Base-by-base conservation (phyloP, 2,888 invertebrate species). In the Strigamia maritima region DNA sequence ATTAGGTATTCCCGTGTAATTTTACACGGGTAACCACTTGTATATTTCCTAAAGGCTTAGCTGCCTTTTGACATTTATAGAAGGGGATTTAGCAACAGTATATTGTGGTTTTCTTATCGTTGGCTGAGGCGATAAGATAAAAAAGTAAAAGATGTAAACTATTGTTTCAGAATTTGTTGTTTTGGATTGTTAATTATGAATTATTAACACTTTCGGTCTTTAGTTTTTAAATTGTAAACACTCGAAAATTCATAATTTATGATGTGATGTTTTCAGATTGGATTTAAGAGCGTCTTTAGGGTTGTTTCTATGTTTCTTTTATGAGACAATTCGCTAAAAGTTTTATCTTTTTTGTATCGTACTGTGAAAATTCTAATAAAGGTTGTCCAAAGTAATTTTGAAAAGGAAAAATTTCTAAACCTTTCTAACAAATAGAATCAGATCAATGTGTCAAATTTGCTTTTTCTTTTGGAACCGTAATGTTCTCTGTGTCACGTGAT, bases 391-490 rank as follows among this genome's bases (percentile, higher is more conserved):
- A 44, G 14, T 14, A 44, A 44, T 44, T 44, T 14, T 44, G 44
- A 16, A 44, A 44, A 19, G 19, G n/a, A 49, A 49, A 19, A 19
- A n/a, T 6, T 19, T 16, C n/a, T 49, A 16, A 16, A 16, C 40
- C 16, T 44, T 44, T 16, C 40, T 49, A n/a, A 1, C 19, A 16
- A n/a, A 49, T 49, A 16, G 49, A 49, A 19, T 49, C 49, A 49
- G 49, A 49, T 49, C 49, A 49, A 49, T 49, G 49, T 49, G 49
- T 49, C 49, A 49, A 49, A 49, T 49, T 49, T 49, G 49, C 49
- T n/a, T 49, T 49, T 49, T n/a, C 49, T 49, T 49, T 19, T 12
- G 49, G 49, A 49, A 49, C 49, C 3, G 49, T n/a, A 49, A n/a
- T 49, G 40, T n/a, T 16, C 49, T n/a, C n/a, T n/a, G 44, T 49